phyloP scores from a whole-genome alignment of 2,888 invertebrate species.

The Deroplatys truncata region DNA sequence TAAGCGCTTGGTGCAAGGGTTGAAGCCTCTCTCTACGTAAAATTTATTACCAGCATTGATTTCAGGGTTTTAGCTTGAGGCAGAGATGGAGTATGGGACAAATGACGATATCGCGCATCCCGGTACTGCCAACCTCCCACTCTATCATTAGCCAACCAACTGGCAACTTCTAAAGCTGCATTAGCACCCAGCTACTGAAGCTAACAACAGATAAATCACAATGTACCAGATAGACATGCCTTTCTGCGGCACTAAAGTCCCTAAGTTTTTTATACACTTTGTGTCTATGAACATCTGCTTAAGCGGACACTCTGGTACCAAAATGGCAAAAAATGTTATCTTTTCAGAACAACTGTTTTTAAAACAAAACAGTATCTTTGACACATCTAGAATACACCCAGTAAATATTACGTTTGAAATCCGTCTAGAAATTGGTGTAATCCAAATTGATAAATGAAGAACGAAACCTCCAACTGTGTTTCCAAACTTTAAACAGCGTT shows the following conservation, averaged over 20 bases:
- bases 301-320: too few species aligned
- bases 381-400: too few species aligned
- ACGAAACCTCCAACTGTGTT: too few species aligned
- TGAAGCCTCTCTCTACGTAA: neutral
- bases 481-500: too few species aligned
- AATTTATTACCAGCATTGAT: constrained; percentile 22
- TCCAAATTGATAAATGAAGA: too few species aligned
- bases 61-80: constrained; percentile 14
- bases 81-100: constrained; percentile 9
- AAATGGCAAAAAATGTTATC: too few species aligned
- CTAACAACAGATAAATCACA: neutral
- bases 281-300: neutral
- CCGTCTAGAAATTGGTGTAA: too few species aligned
- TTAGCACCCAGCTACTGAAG: neutral
- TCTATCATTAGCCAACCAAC: neutral
- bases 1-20: neutral
- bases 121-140: neutral
- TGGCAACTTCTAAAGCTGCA: neutral
- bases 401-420: too few species aligned
- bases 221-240: neutral
- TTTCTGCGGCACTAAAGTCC: neutral
- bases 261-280: neutral
- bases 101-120: constrained; percentile 9
- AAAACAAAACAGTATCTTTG: too few species aligned
- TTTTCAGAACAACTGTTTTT: too few species aligned